These are phyloP conservation scores for Leptopilina myrica DNA, from an alignment of 2,888 invertebrate species.

Conservation along the genomic window DNA sequence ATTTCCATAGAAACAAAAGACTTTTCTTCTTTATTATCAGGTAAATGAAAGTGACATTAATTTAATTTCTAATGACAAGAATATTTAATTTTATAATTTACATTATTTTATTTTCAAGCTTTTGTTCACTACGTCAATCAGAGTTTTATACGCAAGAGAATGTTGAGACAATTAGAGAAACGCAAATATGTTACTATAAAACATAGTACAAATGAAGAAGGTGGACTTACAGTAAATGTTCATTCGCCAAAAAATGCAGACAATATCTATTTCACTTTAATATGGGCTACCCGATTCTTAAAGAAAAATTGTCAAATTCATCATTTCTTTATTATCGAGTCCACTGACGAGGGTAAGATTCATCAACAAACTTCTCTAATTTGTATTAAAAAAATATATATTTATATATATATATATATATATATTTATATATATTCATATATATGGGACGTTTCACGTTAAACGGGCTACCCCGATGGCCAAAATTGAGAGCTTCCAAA, in stretches of 20 bases:
- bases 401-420: too few relatives aligned
- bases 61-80: neutral
- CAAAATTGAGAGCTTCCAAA: too few relatives aligned
- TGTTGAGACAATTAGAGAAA: conserved; percentile 51
- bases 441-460: too few relatives aligned
- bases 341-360: conserved; percentile 57
- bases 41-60: conserved; percentile 50
- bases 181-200: conserved; percentile 50
- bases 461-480: too few relatives aligned
- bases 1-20: conserved; percentile 57
- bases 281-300: conserved; percentile 60
- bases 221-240: conserved; percentile 61
- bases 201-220: conserved; percentile 51
- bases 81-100: neutral
- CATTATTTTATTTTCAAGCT: conserved; percentile 51
- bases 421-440: too few relatives aligned
- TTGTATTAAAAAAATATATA: neutral
- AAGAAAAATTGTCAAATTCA: conserved; percentile 57
- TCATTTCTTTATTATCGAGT: conserved; percentile 60
- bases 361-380: neutral
- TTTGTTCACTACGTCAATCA: conserved; percentile 61
- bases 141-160: conserved; percentile 52
- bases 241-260: conserved; percentile 50
- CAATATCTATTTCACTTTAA: conserved; percentile 53
- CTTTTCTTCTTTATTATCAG: conserved; percentile 60